Percentiles rank a stretch among this genome's conserved stretches.
phyloP scores from a whole-genome alignment of 2,797 vertebrate species.

The Borostomias antarcticus region DNA sequence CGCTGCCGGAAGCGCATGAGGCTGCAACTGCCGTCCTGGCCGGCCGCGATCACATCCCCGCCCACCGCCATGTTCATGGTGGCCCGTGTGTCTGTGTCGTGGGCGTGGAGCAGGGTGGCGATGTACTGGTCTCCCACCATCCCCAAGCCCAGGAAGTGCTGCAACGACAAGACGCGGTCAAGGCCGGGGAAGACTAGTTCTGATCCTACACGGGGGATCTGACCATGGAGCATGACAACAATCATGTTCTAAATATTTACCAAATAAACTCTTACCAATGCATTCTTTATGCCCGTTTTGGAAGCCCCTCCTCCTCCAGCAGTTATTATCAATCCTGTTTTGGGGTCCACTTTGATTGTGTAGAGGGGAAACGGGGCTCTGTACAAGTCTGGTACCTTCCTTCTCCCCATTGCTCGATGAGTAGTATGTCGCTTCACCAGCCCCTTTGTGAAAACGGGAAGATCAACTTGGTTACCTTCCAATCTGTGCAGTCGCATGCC shows the following conservation, averaged over 20 bases:
- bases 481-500: neutral
- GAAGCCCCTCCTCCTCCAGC: constrained; percentile 92
- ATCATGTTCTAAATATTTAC: neutral
- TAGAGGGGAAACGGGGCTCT: constrained; percentile 94
- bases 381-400: constrained; percentile 84
- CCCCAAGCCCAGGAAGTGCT: constrained; percentile 91
- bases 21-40: constrained; percentile 88
- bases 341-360: constrained; percentile 81
- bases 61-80: constrained; percentile 92
- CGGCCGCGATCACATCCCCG: constrained; percentile 85
- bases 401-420: constrained; percentile 79
- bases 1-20: constrained; percentile 79
- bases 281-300: constrained; percentile 93
- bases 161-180: constrained; percentile 36
- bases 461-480: no score
- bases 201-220: no score
- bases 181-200: neutral
- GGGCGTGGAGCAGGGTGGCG: constrained; percentile 85
- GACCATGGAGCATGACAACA: neutral
- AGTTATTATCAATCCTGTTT: constrained; percentile 81
- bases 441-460: constrained; percentile 27
- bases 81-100: constrained; percentile 88
- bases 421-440: constrained; percentile 17
- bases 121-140: constrained; percentile 79
- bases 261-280: constrained; percentile 85